Percentiles rank a stretch among this genome's conserved stretches.
Evolutionary conservation across 2,888 invertebrate genomes (phyloP).

Genomic region (Amblyteles armatorius): DNA sequence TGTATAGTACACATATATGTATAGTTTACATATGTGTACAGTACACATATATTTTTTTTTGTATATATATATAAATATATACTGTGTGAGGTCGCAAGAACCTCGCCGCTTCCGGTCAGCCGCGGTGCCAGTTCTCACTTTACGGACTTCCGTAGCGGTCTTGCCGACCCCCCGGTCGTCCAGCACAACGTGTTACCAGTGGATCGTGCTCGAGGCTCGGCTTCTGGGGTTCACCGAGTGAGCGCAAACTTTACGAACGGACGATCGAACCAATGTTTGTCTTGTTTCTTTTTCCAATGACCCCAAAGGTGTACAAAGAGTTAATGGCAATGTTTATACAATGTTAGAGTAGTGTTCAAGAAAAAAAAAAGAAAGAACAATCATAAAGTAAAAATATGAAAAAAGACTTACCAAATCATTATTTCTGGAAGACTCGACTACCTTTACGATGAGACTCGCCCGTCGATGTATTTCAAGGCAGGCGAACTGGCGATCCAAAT

Average conservation of each 20-base stretch:
- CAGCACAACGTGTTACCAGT: slow-evolving; percentile 44
- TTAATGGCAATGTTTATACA: slow-evolving; percentile 68
- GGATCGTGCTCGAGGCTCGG: slow-evolving; percentile 42
- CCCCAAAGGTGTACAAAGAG: slow-evolving; percentile 53
- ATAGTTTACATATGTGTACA: no score
- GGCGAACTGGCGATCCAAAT: slow-evolving; percentile 47
- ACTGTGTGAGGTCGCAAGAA: slow-evolving; percentile 48
- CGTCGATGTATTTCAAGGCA: slow-evolving; percentile 73
- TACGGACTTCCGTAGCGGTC: slow-evolving; percentile 69
- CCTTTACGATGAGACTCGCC: slow-evolving; percentile 58
- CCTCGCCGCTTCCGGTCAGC: slow-evolving; percentile 56
- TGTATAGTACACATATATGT: background rate
- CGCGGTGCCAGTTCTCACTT: slow-evolving; percentile 66
- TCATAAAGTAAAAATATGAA: slow-evolving; percentile 17
- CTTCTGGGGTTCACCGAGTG: slow-evolving; percentile 37
- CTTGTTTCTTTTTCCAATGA: slow-evolving; percentile 28
- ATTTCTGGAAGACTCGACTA: slow-evolving; percentile 66
- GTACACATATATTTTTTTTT: slow-evolving; percentile 1
- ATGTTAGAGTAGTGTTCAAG: slow-evolving; percentile 46
- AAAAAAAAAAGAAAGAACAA: slow-evolving; percentile 8
- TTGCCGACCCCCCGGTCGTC: slow-evolving; percentile 42
- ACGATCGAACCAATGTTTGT: slow-evolving; percentile 13
- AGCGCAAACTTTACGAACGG: slow-evolving; percentile 25
- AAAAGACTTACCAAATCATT: slow-evolving; percentile 18
- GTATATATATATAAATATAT: slow-evolving; percentile 15